Evolutionary conservation across 2,888 invertebrate species (phyloP).

Genomic region (Taphrorychus bicolor): DNA sequence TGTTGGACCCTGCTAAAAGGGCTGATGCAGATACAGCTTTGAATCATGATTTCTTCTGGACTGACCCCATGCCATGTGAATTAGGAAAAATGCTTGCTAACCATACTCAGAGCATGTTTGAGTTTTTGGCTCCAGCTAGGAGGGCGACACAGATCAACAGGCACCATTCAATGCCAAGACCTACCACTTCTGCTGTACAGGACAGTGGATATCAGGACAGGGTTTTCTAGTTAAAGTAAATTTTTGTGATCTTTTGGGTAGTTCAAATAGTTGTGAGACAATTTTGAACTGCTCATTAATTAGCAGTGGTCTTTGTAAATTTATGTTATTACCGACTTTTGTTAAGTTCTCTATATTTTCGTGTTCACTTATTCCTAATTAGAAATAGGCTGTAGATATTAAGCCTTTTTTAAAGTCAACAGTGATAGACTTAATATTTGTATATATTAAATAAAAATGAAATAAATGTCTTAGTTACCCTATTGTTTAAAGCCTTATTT

Average conservation of each 20-base stretch:
- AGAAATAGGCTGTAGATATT: no score
- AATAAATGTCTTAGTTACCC: no score
- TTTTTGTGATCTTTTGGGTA: no score
- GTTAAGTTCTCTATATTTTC: background rate
- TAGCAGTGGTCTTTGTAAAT: no score
- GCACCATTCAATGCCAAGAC: constrained; percentile 68
- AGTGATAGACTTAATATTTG: no score
- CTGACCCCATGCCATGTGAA: constrained; percentile 94
- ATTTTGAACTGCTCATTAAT: no score
- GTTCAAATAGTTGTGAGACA: no score
- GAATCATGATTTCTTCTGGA: constrained; percentile 99
- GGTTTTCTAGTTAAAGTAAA: constrained; percentile 69
- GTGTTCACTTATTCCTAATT: background rate
- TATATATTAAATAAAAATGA: no score
- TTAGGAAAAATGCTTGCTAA: constrained; percentile 91
- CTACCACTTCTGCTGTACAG: constrained; percentile 63
- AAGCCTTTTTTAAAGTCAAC: no score
- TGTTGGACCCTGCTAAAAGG: constrained; percentile 89
- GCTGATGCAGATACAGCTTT: constrained; percentile 90
- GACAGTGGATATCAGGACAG: constrained; percentile 87
- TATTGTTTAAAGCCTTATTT: no score
- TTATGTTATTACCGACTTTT: background rate
- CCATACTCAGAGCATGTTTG: constrained; percentile 93
- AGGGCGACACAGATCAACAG: constrained; percentile 73
- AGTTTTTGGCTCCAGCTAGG: constrained; percentile 83